Evolutionary conservation across 2,113 vertebrate genomes (phyloP), one percentile per base, ranked within the genome.

Genomic region (Misgurnus mizolepis): DNA sequence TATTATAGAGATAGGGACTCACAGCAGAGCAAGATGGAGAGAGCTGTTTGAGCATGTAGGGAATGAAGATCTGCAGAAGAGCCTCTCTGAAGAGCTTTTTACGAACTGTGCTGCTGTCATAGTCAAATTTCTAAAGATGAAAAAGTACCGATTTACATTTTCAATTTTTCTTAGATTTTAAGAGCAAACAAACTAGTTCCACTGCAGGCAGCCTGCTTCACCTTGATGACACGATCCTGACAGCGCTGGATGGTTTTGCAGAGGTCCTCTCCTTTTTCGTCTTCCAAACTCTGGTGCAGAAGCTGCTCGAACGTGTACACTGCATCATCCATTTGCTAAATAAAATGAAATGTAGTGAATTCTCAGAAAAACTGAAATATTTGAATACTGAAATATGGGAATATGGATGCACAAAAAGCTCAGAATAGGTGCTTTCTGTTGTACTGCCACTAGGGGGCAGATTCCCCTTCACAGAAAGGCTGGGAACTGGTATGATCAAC

Each of bases 21-120:
- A 80, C 73, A 69, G 73, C 67, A 53, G 71, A 83, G 78, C 66
- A 84, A 22, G 79, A 91, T 0, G 96, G 95, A 0, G 92, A 92
- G 88, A 98, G 94, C 89, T 97, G 96, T 84, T 95, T 97, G 84
- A 99, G 91, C 91, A 99, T 94, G 89, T 97, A 99, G 0, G 97
- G 97, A 85, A 98, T 95, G 78, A 96, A 95, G 91, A 98, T 95
- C 92, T 98, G 97, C 73, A 98, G 91, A n/a, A 99, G 92, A 3
- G 97, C 97, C 86, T 99, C 97, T 43, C 96, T 93, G 91, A 99
- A 99, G 91, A 99, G 98, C 55, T 93, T 94, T 91, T 99, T 99
- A 70, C 97, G 87, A 85, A 98, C 96, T 0, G 95, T 94, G 91
- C 97, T 99, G 93, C 97, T 99, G 93, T 99, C 97, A 0, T 98